Conservation (phyloP, 2,797 vertebrate genomes). For the Serranus cabrilla region DNA sequence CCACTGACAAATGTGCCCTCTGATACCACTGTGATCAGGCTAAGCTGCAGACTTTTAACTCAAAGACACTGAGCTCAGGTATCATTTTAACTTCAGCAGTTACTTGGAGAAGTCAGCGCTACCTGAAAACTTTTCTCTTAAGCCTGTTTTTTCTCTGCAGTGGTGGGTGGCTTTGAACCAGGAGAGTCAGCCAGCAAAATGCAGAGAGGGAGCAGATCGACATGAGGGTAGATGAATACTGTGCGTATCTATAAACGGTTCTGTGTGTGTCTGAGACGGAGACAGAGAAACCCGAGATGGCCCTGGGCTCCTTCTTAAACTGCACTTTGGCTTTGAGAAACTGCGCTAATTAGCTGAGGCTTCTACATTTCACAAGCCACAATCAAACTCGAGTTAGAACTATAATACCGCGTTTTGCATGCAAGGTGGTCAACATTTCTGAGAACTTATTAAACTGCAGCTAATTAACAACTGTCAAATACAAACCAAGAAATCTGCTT, state of each 20-base stretch:
- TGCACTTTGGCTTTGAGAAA: conserved; percentile 1
- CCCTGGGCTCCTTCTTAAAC: conserved; percentile 12
- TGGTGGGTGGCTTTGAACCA: conserved; percentile 49
- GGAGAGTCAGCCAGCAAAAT: conserved; percentile 41
- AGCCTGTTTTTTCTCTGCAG: conserved; percentile 27
- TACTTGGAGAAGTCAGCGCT: conserved; percentile 33
- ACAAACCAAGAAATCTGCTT: background rate
- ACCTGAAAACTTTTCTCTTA: conserved; percentile 43
- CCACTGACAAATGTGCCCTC: conserved; percentile 11
- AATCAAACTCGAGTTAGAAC: conserved; percentile 3
- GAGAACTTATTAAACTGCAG: background rate
- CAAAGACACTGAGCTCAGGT: conserved; percentile 18
- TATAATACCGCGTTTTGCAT: background rate
- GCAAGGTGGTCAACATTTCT: background rate
- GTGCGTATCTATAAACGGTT: background rate
- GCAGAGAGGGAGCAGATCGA: conserved; percentile 5
- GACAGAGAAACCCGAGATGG: conserved; percentile 9
- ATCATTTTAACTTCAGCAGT: conserved; percentile 20
- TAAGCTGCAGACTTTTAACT: conserved; percentile 26
- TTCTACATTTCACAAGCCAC: conserved; percentile 9
- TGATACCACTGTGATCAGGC: conserved; percentile 12
- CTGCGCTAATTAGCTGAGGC: conserved; percentile 1
- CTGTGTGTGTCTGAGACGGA: conserved; percentile 11
- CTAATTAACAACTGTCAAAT: conserved; percentile 19
- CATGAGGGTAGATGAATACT: conserved; percentile 11